Base-by-base conservation (phyloP, 2,113 vertebrate genomes). In the Petrocephalus zakoni region DNA sequence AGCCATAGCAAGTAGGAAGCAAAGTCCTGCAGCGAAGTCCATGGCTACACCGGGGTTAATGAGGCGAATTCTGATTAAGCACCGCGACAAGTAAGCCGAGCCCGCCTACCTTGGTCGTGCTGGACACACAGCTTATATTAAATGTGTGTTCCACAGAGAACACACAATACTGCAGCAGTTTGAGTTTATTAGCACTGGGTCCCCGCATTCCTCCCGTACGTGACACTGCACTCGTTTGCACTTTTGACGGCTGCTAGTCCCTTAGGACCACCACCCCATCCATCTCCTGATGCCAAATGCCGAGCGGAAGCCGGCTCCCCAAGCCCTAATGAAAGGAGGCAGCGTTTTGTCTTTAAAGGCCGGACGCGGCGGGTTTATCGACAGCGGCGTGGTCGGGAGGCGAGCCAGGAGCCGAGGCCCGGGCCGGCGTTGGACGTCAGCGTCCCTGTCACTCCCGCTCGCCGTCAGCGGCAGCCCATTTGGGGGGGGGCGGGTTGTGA, bases 321-420 rank as follows among this genome's bases (percentile, higher is more conserved):
- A 34, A 52, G 13, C 49, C 78, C 81, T 64, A 90, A 89, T 89
- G 88, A 89, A 75, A 86, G 89, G 78, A 85, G 90, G 64, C 58
- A 49, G 29, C 15, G 2, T 88, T 81, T 83, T 46, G 37, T 51
- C 84, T 55, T 85, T 55, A 64, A 55, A 68, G 87, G 89, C 85
- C 46, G 61, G 64, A 87, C 82, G 9, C 0, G 3, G 64, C 25
- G 7, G 17, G 55, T 85, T 89, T 87, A 89, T 42, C 88, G 88
- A 89, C 89, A 89, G 88, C 90, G 13, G 61, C 64, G 88, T 68
- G 86, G 87, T 89, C 56, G 86, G 82, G 88, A 86, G 21, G 34
- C 29, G 19, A 81, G 87, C 87, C 72, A 88, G 68, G 89, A 89
- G 89, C 88, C 51, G 17, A 1, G 22, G 64, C 22, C 29, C 25